These are phyloP conservation scores for Sciaenops ocellatus DNA, from an alignment of 2,797 vertebrate species.

Conservation along the genomic window DNA sequence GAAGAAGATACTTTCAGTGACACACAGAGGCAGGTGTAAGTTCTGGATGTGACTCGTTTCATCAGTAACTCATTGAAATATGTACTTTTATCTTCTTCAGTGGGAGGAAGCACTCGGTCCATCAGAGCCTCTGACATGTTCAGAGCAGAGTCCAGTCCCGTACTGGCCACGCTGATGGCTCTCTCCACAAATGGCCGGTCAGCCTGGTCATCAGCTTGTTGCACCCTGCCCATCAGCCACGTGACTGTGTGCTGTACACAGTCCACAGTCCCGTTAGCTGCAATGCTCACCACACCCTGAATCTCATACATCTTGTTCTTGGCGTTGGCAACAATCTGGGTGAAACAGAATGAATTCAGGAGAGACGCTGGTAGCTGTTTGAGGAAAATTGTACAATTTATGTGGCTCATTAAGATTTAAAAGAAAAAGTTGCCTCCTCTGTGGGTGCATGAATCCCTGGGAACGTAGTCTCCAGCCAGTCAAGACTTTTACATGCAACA, in stretches of 20 bases:
- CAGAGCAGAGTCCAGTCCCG: constrained; percentile 85
- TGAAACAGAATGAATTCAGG: not conserved
- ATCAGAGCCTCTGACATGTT: constrained; percentile 85
- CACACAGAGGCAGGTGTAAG: rapidly evolving
- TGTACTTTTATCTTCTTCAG: constrained; percentile 88
- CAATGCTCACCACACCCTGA: constrained; percentile 80
- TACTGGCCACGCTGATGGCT: constrained; percentile 74
- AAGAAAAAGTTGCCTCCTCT: constrained; percentile 83
- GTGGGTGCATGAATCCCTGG: constrained; percentile 90
- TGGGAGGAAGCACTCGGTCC: constrained; percentile 86
- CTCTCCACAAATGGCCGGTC: constrained; percentile 73
- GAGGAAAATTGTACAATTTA: not conserved
- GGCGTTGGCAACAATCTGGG: constrained; percentile 86
- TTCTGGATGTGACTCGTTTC: not conserved
- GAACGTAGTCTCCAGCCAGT: constrained; percentile 91
- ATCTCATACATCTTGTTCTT: constrained; percentile 85
- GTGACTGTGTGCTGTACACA: constrained; percentile 82
- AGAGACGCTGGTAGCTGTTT: not conserved
- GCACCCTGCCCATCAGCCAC: constrained; percentile 82
- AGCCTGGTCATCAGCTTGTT: constrained; percentile 73
- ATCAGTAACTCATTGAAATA: not conserved
- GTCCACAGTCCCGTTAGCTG: constrained; percentile 84
- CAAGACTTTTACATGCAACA: constrained; percentile 92
- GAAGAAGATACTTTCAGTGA: not conserved
- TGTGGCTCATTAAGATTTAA: not conserved